phyloP scores from a whole-genome alignment of 2,888 invertebrate genomes.

The Odontocolon sp. region DNA sequence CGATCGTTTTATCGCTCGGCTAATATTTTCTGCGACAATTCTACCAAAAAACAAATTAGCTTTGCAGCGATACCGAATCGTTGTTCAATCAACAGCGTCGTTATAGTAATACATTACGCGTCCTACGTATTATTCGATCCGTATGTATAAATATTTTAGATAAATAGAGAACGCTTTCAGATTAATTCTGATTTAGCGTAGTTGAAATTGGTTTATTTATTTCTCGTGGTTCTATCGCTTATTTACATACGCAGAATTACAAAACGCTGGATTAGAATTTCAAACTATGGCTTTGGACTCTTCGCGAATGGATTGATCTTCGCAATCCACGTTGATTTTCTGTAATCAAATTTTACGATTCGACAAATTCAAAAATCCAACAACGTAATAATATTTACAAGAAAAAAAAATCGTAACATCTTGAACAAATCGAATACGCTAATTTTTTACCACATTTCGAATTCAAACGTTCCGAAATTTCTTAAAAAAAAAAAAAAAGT shows the following conservation, averaged over 20 bases:
- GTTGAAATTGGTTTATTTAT: constrained; percentile 45
- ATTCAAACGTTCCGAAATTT: too few species aligned
- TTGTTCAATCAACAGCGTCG: background rate
- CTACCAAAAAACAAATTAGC: background rate
- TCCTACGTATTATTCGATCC: constrained; percentile 10
- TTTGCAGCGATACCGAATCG: background rate
- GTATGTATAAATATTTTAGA: constrained; percentile 35
- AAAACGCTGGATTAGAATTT: background rate
- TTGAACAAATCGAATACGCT: too few species aligned
- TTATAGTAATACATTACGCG: background rate
- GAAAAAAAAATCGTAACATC: too few species aligned
- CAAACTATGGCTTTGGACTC: constrained; percentile 45
- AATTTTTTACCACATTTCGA: too few species aligned
- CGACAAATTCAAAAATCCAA: too few species aligned
- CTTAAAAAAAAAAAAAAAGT: too few species aligned
- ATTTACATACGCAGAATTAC: constrained; percentile 37
- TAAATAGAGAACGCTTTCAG: background rate
- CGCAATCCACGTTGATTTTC: constrained; percentile 85
- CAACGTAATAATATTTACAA: too few species aligned
- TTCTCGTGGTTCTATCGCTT: constrained; percentile 19
- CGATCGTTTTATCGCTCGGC: background rate
- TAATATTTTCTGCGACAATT: background rate
- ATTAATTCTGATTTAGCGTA: background rate
- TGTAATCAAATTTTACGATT: constrained; percentile 72
- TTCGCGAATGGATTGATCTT: constrained; percentile 89